phyloP scores from a whole-genome alignment of 2,113 vertebrate species.

The Tapirus terrestris region DNA sequence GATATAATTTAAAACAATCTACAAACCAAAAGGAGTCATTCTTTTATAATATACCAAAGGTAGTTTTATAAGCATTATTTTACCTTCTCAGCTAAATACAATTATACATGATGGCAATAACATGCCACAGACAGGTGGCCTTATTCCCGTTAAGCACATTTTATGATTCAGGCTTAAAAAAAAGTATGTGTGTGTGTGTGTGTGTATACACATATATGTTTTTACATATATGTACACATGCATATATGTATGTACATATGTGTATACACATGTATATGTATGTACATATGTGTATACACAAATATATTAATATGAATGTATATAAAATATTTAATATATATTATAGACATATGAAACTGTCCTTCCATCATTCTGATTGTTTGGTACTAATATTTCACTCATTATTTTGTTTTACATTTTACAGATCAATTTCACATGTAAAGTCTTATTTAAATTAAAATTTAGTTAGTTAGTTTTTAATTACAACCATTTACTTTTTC shows the following conservation, averaged over 20 bases:
- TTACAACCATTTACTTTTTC: not conserved
- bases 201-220: no score
- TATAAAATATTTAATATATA: not conserved
- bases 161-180: not conserved
- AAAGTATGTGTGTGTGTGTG: no score
- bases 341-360: not conserved
- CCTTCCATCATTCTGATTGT: not conserved
- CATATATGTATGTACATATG: no score
- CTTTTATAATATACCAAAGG: slow-evolving; percentile 1
- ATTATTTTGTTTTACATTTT: not conserved
- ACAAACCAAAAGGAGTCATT: slow-evolving; percentile 10
- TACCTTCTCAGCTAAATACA: not conserved
- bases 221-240: no score
- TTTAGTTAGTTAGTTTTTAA: not conserved
- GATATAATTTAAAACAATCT: not conserved
- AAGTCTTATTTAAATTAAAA: not conserved
- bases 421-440: not conserved
- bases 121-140: not conserved
- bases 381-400: not conserved
- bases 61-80: slow-evolving; percentile 12
- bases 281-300: no score
- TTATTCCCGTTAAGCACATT: not conserved
- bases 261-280: no score
- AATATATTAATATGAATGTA: not conserved
- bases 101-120: not conserved